Base-by-base conservation (phyloP, 2,797 vertebrate species). In the Ficedula albicollis region DNA sequence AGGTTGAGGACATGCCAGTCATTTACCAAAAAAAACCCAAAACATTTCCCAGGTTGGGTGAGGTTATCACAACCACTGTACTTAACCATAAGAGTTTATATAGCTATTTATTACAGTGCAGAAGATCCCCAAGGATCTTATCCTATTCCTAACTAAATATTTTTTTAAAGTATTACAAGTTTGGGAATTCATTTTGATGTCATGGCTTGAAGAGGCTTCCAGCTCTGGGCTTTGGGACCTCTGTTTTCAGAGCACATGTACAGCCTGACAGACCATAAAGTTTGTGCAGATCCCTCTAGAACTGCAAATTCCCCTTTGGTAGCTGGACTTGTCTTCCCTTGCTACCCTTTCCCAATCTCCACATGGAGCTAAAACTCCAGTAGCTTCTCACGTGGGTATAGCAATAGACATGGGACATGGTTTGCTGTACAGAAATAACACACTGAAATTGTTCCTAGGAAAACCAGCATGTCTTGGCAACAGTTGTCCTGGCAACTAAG, bases 401-500 rank as follows among this genome's bases (percentile, higher is more conserved):
- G 72, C 52, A 68, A 58, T 6, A 85, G 66, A 32, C 55, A 29
- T 1, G 9, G 72, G 72, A 95, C 44, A 84, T 41, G 22, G 8
- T 83, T 87, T 20, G 15, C 34, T 67, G 11, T 80, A 48, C 89
- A 81, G 76, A 86, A 95, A 85, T 58, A 91, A 87, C 17, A 2
- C 11, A 10, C 6, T 43, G 43, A 84, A 90, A 86, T 55, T 60
- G 55, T 73, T 95, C 62, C 62, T 51, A 75, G 82, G 75, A 75
- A 87, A 91, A 39, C 17, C 20, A 75, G 72, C 48, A 79, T 78
- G 68, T 88, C 91, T 78, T 95, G 91, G 89, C 58, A 96, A 96
- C 91, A 51, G 95, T 96, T 90, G 94, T 88, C 94, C 43, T 90
- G 87, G 82, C 34, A 95, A 97, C 94, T 46, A 39, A 81, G 26